Conservation (phyloP, 2,888 invertebrate genomes). For the Frankliniella fusca region DNA sequence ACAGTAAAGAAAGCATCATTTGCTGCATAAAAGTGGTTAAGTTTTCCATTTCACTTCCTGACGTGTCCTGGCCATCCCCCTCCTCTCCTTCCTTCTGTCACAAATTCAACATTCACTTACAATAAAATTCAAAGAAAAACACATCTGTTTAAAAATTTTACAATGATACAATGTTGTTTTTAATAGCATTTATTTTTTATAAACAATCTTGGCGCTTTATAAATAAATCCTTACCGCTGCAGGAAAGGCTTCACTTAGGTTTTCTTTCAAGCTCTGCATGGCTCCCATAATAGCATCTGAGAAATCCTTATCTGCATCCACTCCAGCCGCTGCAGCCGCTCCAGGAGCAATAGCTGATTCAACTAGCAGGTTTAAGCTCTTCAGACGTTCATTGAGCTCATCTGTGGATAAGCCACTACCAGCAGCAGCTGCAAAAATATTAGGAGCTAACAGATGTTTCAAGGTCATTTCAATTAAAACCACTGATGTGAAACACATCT, state of each 20-base stretch:
- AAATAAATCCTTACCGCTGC: not conserved
- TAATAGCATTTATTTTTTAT: not conserved
- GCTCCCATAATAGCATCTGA: not conserved
- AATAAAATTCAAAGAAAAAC: not conserved
- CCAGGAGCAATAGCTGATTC: not conserved
- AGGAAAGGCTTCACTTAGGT: not conserved
- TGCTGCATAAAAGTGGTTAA: not conserved
- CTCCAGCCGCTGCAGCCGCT: too few relatives aligned
- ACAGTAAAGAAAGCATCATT: not conserved
- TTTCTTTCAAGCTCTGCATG: not conserved
- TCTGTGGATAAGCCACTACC: not conserved
- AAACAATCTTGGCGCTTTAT: not conserved
- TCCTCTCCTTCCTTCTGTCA: conserved; percentile 8
- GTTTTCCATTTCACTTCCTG: not conserved
- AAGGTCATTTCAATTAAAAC: not conserved
- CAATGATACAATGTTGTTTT: not conserved
- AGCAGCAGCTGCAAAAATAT: not conserved
- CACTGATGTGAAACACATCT: not conserved
- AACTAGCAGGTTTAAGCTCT: not conserved
- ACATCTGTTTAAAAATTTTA: not conserved
- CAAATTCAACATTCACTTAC: not conserved
- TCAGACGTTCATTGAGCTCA: not conserved
- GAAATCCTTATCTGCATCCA: not conserved
- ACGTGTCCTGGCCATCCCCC: not conserved
- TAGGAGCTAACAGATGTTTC: not conserved